Evolutionary conservation across 2,888 invertebrate species (phyloP).

Genomic region (Tribolium freemani): DNA sequence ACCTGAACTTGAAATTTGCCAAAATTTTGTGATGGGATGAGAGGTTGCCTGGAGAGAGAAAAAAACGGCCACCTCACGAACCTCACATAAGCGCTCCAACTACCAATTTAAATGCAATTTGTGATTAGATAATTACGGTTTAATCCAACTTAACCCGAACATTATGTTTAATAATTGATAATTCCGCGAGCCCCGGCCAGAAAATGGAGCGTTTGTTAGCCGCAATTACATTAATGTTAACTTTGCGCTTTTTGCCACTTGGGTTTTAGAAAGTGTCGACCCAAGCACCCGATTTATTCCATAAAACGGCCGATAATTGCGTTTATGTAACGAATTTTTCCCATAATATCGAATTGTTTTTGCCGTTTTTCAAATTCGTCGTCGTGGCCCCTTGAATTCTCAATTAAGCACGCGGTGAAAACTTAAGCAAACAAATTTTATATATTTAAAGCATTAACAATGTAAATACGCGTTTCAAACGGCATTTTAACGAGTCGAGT

Average conservation of each 20-base stretch:
- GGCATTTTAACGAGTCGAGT: conserved; percentile 34
- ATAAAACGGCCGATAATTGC: conserved; percentile 27
- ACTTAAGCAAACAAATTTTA: conserved; percentile 32
- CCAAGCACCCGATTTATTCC: conserved; percentile 21
- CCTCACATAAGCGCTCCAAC: conserved; percentile 37
- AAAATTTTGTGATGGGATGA: background rate
- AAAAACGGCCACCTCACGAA: conserved; percentile 31
- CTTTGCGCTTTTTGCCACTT: conserved; percentile 40
- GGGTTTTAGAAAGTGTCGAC: conserved; percentile 36
- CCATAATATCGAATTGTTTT: conserved; percentile 17
- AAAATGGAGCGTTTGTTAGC: conserved; percentile 46
- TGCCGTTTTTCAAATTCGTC: background rate
- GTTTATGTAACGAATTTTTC: conserved; percentile 31
- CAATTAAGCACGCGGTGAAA: conserved; percentile 34
- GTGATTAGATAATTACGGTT: conserved; percentile 52
- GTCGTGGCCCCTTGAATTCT: conserved; percentile 24
- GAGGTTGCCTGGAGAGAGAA: conserved; percentile 14
- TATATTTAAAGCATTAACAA: conserved; percentile 37
- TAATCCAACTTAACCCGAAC: conserved; percentile 50
- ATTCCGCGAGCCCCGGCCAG: conserved; percentile 42
- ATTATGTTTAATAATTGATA: conserved; percentile 54
- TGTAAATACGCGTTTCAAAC: conserved; percentile 36
- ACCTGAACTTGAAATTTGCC: conserved; percentile 28
- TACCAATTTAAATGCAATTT: conserved; percentile 56
- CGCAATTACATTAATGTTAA: conserved; percentile 49